These are phyloP conservation scores for Heteromormyrus szaboi DNA, from an alignment of 2,797 vertebrate genomes.

Conservation along the genomic window DNA sequence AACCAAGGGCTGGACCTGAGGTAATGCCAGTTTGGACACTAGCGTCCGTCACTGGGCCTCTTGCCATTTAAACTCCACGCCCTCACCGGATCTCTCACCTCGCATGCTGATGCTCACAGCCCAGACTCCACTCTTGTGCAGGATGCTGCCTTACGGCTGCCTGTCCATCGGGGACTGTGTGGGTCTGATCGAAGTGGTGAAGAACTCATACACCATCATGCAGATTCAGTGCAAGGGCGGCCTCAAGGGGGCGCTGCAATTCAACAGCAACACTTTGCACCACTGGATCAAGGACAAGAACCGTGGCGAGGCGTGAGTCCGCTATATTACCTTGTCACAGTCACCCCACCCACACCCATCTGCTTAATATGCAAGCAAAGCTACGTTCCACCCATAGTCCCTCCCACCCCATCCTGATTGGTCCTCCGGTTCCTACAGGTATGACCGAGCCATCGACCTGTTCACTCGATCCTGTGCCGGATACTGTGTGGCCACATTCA, in stretches of 20 bases:
- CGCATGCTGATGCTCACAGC: background rate
- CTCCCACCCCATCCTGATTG: background rate
- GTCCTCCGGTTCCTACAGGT: slow-evolving; percentile 41
- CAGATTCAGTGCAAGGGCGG: slow-evolving; percentile 81
- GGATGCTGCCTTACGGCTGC: slow-evolving; percentile 78
- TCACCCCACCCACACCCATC: background rate
- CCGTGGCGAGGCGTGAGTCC: slow-evolving; percentile 70
- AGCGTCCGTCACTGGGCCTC: background rate
- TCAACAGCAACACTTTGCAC: slow-evolving; percentile 74
- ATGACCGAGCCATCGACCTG: slow-evolving; percentile 72
- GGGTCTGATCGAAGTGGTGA: slow-evolving; percentile 75
- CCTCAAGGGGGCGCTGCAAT: slow-evolving; percentile 75
- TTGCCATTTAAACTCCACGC: background rate
- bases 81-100: background rate
- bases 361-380: background rate
- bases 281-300: slow-evolving; percentile 79
- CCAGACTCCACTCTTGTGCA: slow-evolving; percentile 28
- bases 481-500: slow-evolving; percentile 77
- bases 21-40: slow-evolving; percentile 36
- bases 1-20: slow-evolving; percentile 66
- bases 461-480: slow-evolving; percentile 75
- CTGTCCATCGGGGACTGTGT: slow-evolving; percentile 76
- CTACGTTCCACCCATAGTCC: background rate
- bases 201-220: slow-evolving; percentile 78
- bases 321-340: background rate